These are phyloP conservation scores for Fabriciana adippe DNA, from an alignment of 2,888 invertebrate genomes.

Conservation along the genomic window DNA sequence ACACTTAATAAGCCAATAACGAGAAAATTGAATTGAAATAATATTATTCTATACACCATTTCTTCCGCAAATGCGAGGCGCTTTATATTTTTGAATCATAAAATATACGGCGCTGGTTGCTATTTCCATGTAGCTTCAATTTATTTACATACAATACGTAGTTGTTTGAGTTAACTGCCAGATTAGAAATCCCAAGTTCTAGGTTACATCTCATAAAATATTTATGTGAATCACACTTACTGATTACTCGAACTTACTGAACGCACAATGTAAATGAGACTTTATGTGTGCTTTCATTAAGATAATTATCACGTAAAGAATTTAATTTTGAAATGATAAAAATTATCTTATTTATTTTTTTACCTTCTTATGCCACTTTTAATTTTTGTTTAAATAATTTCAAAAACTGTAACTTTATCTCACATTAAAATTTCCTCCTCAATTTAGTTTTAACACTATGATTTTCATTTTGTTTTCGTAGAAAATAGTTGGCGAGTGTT, in stretches of 20 bases:
- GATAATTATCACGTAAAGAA: neutral
- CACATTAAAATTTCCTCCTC: too few species aligned
- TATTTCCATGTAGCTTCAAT: constrained; percentile 17
- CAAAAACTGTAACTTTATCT: too few species aligned
- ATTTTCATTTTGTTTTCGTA: too few species aligned
- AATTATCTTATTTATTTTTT: neutral
- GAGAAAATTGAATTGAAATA: too few species aligned
- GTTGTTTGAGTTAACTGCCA: constrained; percentile 32
- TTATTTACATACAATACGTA: constrained; percentile 35
- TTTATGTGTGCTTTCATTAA: neutral
- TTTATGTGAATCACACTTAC: constrained; percentile 25
- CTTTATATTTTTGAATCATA: neutral
- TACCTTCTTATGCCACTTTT: neutral
- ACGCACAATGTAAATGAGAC: constrained; percentile 2
- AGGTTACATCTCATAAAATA: constrained; percentile 32
- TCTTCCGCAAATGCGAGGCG: neutral
- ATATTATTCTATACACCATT: too few species aligned
- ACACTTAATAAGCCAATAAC: too few species aligned
- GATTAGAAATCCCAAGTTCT: constrained; percentile 38
- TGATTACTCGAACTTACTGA: constrained; percentile 2
- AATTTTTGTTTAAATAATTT: too few species aligned
- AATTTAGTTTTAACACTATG: too few species aligned
- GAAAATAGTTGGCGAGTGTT: too few species aligned
- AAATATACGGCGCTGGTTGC: neutral
- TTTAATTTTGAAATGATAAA: neutral